Evolutionary conservation across 1,140 invertebrate genomes (phyloP), one percentile per base, ranked within the genome.

Genomic region (Ceratitis capitata): DNA sequence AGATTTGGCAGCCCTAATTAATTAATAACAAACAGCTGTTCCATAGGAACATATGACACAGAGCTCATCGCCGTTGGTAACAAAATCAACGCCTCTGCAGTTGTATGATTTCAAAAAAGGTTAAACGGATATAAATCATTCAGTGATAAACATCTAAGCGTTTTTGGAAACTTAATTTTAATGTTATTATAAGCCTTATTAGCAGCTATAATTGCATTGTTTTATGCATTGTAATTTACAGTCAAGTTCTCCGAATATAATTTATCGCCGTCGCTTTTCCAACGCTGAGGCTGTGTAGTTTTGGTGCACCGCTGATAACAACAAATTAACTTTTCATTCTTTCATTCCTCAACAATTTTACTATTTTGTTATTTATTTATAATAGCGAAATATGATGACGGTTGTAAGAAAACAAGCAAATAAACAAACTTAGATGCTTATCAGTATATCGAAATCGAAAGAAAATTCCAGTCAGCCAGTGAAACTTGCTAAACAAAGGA

Each of bases 301-400:
- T 47, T 42, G 69, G 69, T 78, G 69, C 69, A 78, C 45, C n/a
- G 69, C 39, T 78, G 69, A 78, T 78, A 78, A 78, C 69, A 78
- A 78, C 39, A 45, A 78, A 69, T 9, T 16, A 45, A 35, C 3
- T 78, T 45, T 78, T 9, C 69, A 78, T 78, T 78, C 12, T 23
- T 39, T 78, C n/a, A 45, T 78, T 78, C 16, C 19, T 78, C n/a
- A 9, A 45, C 69, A 23, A 47, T 47, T 78, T 78, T 19, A 47
- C 3, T 78, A n/a, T 9, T 45, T 45, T n/a, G n/a, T 45, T 78
- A 39, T 78, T 47, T 45, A 45, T 78, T 47, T 45, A 78, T 78
- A 10, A 47, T n/a, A 23, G 12, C 7, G 23, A 78, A 9, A 45
- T 19, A 26, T n/a, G 19, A 19, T 45, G 2, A 5, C 35, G 32